Base-by-base conservation (phyloP, 1,140 invertebrate genomes). In the Bombus sylvicola region DNA sequence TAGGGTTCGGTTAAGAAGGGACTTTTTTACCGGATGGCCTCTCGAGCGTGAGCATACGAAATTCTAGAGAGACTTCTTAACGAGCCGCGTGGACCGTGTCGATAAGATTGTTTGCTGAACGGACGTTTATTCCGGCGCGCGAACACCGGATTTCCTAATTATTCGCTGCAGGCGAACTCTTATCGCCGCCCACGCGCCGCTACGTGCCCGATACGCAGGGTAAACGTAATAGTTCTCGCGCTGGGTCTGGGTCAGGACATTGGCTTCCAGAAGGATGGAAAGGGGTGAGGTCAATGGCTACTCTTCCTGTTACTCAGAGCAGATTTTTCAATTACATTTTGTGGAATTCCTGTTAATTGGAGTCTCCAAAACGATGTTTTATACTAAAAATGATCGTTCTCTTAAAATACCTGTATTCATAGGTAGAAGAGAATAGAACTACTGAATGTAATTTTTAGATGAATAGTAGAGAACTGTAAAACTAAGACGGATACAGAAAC, bases 61-160 rank as follows among this genome's bases (percentile, higher is more conserved):
- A 89, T 86, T 91, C 81, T 82, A 80, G n/a, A 37, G 89, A 86
- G 87, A 74, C 82, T 87, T 89, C 79, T 90, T 90, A 91, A 91
- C 87, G 89, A 91, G 90, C 81, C 64, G 80, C 78, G 83, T 90
- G 89, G 88, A 88, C 88, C 85, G 41, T 22, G 83, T 88, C 84
- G 90, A 91, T 91, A 91, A 91, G 90, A 85, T 85, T 85, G 83
- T 85, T 85, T 85, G 83, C 83, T 12, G 53, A 80, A 72, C 83
- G 76, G 76, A 72, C 83, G 83, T 79, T 84, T 34, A 69, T 84
- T 71, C 53, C 76, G 68, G 69, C 31, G 77, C 62, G 68, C 66
- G 47, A 79, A 78, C 74, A 78, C 57, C 74, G 71, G 76, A 85
- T 79, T 85, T 80, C 77, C 37, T 69, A 85, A 85, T 85, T 85